These are phyloP conservation scores for Sinocyclocheilus anshuiensis DNA, from an alignment of 2,113 vertebrate genomes.

Conservation along the genomic window DNA sequence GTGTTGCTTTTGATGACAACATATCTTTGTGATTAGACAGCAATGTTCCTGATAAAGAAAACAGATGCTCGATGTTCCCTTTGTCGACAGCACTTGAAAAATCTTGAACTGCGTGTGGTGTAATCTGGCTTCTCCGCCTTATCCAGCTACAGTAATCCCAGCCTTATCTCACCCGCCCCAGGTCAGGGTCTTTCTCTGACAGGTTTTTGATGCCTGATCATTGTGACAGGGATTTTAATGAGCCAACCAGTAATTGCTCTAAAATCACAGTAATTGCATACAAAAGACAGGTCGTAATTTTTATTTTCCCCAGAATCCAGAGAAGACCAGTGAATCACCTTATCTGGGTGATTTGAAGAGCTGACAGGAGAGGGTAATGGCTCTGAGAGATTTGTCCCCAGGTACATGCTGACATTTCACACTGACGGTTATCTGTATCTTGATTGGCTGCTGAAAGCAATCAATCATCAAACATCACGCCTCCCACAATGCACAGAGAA, in stretches of 20 bases:
- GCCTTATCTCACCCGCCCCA: constrained; percentile 35
- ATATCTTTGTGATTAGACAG: constrained; percentile 14
- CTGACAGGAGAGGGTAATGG: not conserved
- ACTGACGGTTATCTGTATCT: not conserved
- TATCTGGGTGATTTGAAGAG: constrained; percentile 34
- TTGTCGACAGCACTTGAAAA: constrained; percentile 13
- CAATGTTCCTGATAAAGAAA: constrained; percentile 26
- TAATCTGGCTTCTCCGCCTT: constrained; percentile 33
- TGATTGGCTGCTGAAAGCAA: constrained; percentile 12
- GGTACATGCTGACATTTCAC: constrained; percentile 36
- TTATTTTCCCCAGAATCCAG: constrained; percentile 20
- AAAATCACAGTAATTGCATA: constrained; percentile 59
- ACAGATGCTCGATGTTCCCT: not conserved
- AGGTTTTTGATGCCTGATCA: constrained; percentile 48
- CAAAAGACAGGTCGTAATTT: constrained; percentile 38
- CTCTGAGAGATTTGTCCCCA: constrained; percentile 6
- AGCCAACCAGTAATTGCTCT: constrained; percentile 46
- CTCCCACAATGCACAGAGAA: not conserved
- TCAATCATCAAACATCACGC: constrained; percentile 1
- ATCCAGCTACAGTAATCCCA: constrained; percentile 39
- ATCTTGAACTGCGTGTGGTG: not conserved
- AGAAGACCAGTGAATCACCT: constrained; percentile 11
- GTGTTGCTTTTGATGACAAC: not conserved
- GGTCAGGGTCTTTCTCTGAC: constrained; percentile 20
- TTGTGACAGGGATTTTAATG: constrained; percentile 49